Conservation (phyloP, 2,797 vertebrate genomes). For the Muscicapa comitata region DNA sequence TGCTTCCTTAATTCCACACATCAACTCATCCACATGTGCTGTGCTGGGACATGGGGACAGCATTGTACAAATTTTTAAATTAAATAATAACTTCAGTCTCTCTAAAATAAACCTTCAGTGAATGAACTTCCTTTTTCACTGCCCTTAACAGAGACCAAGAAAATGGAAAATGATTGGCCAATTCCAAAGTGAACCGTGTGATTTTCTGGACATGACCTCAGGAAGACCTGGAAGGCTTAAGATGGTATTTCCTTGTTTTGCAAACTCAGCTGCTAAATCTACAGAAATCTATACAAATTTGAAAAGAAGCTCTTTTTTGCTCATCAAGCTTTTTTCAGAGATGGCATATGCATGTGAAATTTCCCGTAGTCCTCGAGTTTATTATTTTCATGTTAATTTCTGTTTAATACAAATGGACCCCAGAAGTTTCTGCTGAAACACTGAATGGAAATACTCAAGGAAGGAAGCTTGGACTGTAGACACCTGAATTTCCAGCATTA, state of each 20-base stretch:
- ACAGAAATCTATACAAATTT: background rate
- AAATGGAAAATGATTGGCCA: background rate
- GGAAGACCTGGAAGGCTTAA: background rate
- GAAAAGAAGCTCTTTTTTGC: background rate
- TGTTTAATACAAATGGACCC: background rate
- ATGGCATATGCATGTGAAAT: accelerated
- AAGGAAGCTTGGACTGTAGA: background rate
- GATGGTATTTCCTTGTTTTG: background rate
- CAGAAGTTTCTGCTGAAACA: background rate
- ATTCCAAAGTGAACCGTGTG: background rate
- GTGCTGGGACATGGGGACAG: background rate
- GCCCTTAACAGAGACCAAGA: background rate
- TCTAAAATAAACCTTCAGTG: background rate
- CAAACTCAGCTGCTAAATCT: background rate
- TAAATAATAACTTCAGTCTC: background rate
- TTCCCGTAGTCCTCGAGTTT: background rate
- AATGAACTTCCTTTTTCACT: background rate
- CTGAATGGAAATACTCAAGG: background rate
- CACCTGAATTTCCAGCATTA: background rate
- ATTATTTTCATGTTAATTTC: background rate
- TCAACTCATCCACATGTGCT: background rate
- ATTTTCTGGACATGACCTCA: background rate
- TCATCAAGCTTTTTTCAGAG: background rate
- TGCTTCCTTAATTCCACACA: background rate
- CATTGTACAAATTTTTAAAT: background rate